Evolutionary conservation across 2,797 vertebrate species (phyloP), one percentile per base, ranked within the genome.

Genomic region (Myioborus miniatus): DNA sequence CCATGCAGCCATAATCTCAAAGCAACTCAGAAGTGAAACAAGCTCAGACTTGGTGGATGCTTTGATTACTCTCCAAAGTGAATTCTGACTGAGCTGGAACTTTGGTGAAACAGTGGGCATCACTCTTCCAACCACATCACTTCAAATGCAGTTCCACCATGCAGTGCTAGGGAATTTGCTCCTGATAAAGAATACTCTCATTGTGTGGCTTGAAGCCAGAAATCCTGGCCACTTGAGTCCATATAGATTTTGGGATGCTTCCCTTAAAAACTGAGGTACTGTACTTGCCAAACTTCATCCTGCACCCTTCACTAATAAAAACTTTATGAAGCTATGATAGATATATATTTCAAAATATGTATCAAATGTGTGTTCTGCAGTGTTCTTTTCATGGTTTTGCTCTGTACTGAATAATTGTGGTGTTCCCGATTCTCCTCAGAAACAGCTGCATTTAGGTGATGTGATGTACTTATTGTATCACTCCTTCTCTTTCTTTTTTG

Each of bases 51-150:
- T 74, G 85, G 68, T 71, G 39, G 68, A 22, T 74, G 65, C 91
- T 95, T 95, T 94, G 90, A 95, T 95, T 68, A 8, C 26, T 47
- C 71, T 96, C 91, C 90, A 97, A 83, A 84, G 63, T 68, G 79
- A 82, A 90, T 83, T 88, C 87, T 90, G 77, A 43, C 53, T 46
- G 56, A 82, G 59, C 32, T 83, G 80, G 67, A 94, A 82, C 36
- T 77, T 83, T 11, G 24, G 37, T 76, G 60, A 71, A 92, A 65
- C 60, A 52, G 34, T 80, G 85, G 77, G 67, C 89, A 91, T 89
- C 70, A 9, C 83, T 84, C 63, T 94, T 93, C 72, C 67, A 81
- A 8, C 34, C 3, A 6, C 70, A 41, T 79, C 62, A 7, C 44
- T 82, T 85, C 2, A 11, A 60, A 34, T 60, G 59, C 52, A 58